Conservation (phyloP, 2,888 invertebrate genomes). For the Beris morrisii region DNA sequence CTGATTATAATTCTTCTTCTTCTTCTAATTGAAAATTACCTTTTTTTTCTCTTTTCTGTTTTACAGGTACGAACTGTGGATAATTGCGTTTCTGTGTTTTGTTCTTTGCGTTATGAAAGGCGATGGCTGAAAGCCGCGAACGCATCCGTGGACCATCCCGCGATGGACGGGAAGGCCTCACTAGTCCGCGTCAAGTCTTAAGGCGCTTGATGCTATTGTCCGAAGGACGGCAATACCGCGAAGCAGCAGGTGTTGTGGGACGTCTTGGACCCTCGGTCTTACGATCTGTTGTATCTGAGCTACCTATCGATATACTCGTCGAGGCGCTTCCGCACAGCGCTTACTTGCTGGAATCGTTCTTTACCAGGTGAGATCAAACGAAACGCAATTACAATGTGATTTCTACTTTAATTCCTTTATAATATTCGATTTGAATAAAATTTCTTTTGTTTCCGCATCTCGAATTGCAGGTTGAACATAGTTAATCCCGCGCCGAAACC, state of each 20-base stretch:
- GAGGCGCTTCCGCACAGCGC: constrained; percentile 88
- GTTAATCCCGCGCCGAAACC: constrained; percentile 61
- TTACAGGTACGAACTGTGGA: neutral
- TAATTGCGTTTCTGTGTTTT: neutral
- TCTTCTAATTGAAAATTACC: neutral
- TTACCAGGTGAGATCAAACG: constrained; percentile 61
- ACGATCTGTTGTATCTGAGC: constrained; percentile 72
- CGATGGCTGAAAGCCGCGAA: constrained; percentile 73
- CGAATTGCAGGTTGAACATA: constrained; percentile 50
- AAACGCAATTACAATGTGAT: no score
- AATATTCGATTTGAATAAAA: neutral
- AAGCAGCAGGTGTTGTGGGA: constrained; percentile 82
- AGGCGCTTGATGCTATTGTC: constrained; percentile 76
- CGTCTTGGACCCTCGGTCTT: constrained; percentile 79
- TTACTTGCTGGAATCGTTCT: constrained; percentile 81
- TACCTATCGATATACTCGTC: constrained; percentile 85
- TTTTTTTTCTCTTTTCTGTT: neutral
- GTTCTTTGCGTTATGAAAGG: no score
- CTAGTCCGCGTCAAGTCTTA: constrained; percentile 69
- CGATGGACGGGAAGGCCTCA: constrained; percentile 62
- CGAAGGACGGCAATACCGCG: constrained; percentile 87
- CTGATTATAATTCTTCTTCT: neutral
- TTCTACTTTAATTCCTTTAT: no score
- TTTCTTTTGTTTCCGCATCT: neutral
- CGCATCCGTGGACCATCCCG: constrained; percentile 67